A percentile compares a stretch with the other conserved stretches of the same genome.
phyloP scores from a whole-genome alignment of 2,797 vertebrate genomes.

The Emydoidea blandingii region DNA sequence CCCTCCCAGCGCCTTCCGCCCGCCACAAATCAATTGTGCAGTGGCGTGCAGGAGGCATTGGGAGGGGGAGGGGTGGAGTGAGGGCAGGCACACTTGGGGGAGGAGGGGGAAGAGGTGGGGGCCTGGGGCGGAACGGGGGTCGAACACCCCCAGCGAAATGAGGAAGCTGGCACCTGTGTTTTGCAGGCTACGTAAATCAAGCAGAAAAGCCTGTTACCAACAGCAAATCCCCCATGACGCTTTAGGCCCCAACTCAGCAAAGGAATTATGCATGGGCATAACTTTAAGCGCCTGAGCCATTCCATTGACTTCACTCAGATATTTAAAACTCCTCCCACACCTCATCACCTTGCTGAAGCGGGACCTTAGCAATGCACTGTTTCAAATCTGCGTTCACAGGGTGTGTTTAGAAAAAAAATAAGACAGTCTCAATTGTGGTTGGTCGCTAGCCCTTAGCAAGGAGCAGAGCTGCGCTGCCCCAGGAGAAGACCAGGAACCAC shows the following conservation, averaged over 20 bases:
- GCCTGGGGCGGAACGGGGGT: too few relatives aligned
- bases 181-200: background rate
- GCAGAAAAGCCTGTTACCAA: background rate
- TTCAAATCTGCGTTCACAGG: background rate
- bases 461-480: background rate
- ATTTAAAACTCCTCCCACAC: constrained; percentile 12
- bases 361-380: background rate
- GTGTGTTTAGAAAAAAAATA: background rate
- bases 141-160: too few relatives aligned
- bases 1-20: too few relatives aligned
- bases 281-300: constrained; percentile 52
- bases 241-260: constrained; percentile 41
- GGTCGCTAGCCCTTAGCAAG: constrained; percentile 4
- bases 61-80: too few relatives aligned
- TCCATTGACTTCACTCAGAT: background rate
- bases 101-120: too few relatives aligned
- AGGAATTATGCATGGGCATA: background rate
- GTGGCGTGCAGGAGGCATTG: too few relatives aligned
- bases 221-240: background rate
- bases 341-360: constrained; percentile 19
- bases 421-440: background rate
- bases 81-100: too few relatives aligned
- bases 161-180: too few relatives aligned
- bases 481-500: background rate
- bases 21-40: too few relatives aligned